A percentile compares a stretch with the other conserved stretches of the same genome.
Conservation (phyloP, 2,797 vertebrate species). For the Amblyopsis hoosieri region DNA sequence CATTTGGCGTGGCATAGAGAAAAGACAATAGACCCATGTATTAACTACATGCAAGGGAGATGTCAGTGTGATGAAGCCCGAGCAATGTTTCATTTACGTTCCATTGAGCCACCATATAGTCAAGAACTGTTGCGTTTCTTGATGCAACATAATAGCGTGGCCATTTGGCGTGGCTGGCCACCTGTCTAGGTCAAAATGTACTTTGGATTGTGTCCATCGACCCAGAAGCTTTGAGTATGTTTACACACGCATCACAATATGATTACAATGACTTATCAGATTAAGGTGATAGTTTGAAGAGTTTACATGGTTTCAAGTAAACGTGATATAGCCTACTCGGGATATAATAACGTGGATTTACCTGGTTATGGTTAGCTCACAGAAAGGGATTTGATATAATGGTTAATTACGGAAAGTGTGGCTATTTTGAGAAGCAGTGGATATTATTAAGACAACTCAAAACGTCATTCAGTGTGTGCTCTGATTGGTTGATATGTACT, state of each 20-base stretch:
- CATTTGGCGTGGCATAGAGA: constrained; percentile 1
- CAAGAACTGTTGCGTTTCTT: constrained; percentile 2
- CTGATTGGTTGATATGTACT: too few species aligned
- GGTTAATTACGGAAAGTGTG: too few species aligned
- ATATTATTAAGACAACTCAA: too few species aligned
- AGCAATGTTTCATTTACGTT: neutral
- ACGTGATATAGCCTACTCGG: too few species aligned
- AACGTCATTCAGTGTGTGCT: too few species aligned
- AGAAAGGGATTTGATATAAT: too few species aligned
- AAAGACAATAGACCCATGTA: neutral
- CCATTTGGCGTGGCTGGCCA: constrained; percentile 3
- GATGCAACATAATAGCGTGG: neutral
- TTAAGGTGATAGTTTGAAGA: neutral
- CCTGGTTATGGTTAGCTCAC: too few species aligned
- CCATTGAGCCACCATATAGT: neutral
- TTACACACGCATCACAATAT: neutral
- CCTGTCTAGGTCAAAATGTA: constrained; percentile 3
- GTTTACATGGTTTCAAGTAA: too few species aligned
- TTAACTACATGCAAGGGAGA: too few species aligned
- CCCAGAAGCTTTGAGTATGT: neutral
- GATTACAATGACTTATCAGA: neutral
- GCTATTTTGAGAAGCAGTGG: too few species aligned
- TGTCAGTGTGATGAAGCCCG: neutral
- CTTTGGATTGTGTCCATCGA: neutral
- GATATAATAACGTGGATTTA: too few species aligned